phyloP scores from a whole-genome alignment of 2,888 invertebrate genomes.

The Pteria penguin region DNA sequence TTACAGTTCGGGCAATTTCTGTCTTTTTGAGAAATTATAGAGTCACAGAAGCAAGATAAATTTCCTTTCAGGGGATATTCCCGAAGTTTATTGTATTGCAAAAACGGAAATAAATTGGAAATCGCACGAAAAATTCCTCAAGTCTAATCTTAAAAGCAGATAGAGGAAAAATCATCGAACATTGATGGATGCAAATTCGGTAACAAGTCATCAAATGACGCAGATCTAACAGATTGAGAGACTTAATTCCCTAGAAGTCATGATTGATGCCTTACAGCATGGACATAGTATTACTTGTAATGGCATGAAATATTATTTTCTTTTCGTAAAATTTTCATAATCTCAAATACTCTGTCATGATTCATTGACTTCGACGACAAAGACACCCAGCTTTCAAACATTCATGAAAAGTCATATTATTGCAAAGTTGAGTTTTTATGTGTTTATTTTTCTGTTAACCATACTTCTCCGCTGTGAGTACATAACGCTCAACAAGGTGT shows the following conservation, averaged over 20 bases:
- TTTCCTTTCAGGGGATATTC: not conserved
- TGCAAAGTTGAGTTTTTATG: too few relatives aligned
- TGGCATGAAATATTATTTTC: too few relatives aligned
- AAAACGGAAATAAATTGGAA: conserved; percentile 1
- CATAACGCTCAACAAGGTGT: too few relatives aligned
- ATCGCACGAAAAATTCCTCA: not conserved
- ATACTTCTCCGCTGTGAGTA: too few relatives aligned
- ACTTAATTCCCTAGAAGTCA: not conserved
- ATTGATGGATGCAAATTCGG: not conserved
- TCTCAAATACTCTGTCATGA: too few relatives aligned
- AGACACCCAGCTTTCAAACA: too few relatives aligned
- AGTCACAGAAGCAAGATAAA: not conserved
- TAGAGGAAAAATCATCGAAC: not conserved
- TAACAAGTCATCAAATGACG: not conserved
- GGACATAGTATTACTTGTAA: too few relatives aligned
- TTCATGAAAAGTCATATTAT: too few relatives aligned
- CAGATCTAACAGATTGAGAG: not conserved
- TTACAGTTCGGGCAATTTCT: not conserved
- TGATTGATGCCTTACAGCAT: too few relatives aligned
- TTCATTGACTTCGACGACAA: too few relatives aligned
- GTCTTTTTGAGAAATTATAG: not conserved
- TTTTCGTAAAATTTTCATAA: too few relatives aligned
- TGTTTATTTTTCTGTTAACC: too few relatives aligned
- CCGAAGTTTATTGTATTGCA: not conserved
- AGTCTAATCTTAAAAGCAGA: not conserved